phyloP scores from a whole-genome alignment of 1,140 invertebrate genomes.

The Augochlora pura region DNA sequence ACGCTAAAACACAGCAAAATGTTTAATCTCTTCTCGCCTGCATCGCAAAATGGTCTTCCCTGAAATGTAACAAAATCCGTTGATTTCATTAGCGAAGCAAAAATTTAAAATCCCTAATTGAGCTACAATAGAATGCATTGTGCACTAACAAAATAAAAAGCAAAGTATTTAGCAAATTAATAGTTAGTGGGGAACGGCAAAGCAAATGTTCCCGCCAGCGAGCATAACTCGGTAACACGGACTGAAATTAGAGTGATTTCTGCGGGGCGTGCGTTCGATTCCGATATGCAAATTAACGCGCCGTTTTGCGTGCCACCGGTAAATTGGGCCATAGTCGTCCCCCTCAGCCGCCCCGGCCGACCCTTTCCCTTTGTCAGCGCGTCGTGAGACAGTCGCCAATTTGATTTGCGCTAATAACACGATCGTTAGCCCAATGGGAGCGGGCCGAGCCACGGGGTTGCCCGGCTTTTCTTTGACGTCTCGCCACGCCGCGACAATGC shows the following conservation, averaged over 20 bases:
- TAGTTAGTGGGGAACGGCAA: too few species aligned
- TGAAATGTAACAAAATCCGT: too few species aligned
- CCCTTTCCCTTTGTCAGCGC: constrained; percentile 19
- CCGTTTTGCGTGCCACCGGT: constrained; percentile 26
- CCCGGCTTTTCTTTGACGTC: constrained; percentile 22
- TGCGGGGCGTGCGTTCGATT: constrained; percentile 37
- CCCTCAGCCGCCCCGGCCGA: not conserved
- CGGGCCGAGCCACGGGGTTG: constrained; percentile 39
- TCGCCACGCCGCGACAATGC: constrained; percentile 66
- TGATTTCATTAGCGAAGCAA: too few species aligned
- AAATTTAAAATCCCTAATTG: too few species aligned
- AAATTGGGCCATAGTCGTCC: constrained; percentile 43
- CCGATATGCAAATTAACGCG: constrained; percentile 64
- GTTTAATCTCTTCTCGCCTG: too few species aligned
- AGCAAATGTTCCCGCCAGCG: too few species aligned
- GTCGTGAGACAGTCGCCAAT: constrained; percentile 65
- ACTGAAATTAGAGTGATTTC: constrained; percentile 41
- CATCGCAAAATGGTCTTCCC: too few species aligned
- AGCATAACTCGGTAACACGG: too few species aligned
- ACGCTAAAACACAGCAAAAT: too few species aligned
- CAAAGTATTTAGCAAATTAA: too few species aligned
- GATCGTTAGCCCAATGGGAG: constrained; percentile 69
- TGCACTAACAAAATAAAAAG: too few species aligned
- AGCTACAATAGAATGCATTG: too few species aligned
- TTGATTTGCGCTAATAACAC: constrained; percentile 72